phyloP scores from a whole-genome alignment of 2,113 vertebrate species.

The Mola mola region DNA sequence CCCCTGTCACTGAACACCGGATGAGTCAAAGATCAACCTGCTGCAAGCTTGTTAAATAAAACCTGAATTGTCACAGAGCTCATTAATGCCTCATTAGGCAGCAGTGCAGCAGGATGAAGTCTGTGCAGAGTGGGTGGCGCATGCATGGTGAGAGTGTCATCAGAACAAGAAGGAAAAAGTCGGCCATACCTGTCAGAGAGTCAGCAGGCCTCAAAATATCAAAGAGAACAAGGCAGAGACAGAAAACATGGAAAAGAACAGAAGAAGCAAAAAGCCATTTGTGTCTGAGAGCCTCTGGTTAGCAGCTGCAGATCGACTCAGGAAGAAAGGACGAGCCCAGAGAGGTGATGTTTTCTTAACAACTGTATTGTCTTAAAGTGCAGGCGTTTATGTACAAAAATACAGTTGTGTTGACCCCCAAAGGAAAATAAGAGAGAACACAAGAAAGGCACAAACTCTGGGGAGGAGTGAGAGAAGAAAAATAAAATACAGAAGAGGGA shows the following conservation, averaged over 20 bases:
- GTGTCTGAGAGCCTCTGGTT: background rate
- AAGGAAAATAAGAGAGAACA: constrained; percentile 78
- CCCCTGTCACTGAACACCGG: no score
- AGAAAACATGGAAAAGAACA: constrained; percentile 33
- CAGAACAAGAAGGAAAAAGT: constrained; percentile 51
- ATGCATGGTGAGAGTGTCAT: constrained; percentile 35
- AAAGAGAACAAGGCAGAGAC: constrained; percentile 50
- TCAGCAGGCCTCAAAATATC: constrained; percentile 48
- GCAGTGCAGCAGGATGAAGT: background rate
- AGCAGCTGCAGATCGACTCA: constrained; percentile 9
- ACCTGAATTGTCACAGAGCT: no score
- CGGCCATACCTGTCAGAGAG: constrained; percentile 71
- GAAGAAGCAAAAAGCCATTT: constrained; percentile 28
- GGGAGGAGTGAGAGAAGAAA: constrained; percentile 52
- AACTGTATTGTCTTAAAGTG: constrained; percentile 87
- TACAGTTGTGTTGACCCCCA: constrained; percentile 82
- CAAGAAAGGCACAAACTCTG: constrained; percentile 86
- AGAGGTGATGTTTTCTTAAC: constrained; percentile 56
- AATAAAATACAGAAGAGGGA: constrained; percentile 39
- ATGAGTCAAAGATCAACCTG: no score
- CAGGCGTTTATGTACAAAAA: constrained; percentile 87
- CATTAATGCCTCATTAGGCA: no score
- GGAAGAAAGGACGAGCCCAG: constrained; percentile 63
- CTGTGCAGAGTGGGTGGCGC: background rate
- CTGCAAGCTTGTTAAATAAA: no score